Conservation (phyloP, 2,797 vertebrate species). For the Eulemur rubriventer region DNA sequence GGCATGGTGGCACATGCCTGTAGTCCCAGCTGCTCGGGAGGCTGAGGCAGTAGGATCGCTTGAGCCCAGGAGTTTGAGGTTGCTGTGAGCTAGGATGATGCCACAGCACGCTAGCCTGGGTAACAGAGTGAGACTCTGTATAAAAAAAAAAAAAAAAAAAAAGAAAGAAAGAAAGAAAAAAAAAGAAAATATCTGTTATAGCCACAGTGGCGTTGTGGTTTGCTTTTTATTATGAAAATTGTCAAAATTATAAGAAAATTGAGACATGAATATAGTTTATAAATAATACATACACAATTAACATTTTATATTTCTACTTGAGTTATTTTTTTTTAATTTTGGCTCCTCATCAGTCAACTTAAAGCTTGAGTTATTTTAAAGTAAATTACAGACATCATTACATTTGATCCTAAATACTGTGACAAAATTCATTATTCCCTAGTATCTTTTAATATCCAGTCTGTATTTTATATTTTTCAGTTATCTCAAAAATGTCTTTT, state of each 20-base stretch:
- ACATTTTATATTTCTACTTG: constrained; percentile 12
- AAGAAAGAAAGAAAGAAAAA: too few relatives aligned
- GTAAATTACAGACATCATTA: neutral
- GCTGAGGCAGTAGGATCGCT: too few relatives aligned
- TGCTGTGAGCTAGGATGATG: too few relatives aligned
- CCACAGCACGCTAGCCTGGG: too few relatives aligned
- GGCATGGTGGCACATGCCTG: too few relatives aligned
- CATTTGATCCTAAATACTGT: neutral
- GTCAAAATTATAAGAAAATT: neutral
- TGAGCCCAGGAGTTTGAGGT: too few relatives aligned
- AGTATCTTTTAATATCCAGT: neutral
- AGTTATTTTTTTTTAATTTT: neutral
- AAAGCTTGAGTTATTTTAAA: neutral
- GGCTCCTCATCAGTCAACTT: too few relatives aligned
- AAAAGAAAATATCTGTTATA: neutral
- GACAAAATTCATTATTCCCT: neutral
- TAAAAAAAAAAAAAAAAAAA: too few relatives aligned
- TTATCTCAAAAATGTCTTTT: constrained; percentile 31
- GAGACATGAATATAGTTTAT: neutral
- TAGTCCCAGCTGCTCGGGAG: too few relatives aligned
- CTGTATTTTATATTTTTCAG: neutral
- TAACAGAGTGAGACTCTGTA: too few relatives aligned
- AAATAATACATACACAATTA: neutral
- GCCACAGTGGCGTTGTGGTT: neutral
- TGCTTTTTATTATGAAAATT: constrained; percentile 2